phyloP scores from a whole-genome alignment of 2,888 invertebrate species.

The Pseudococcus viburni region DNA sequence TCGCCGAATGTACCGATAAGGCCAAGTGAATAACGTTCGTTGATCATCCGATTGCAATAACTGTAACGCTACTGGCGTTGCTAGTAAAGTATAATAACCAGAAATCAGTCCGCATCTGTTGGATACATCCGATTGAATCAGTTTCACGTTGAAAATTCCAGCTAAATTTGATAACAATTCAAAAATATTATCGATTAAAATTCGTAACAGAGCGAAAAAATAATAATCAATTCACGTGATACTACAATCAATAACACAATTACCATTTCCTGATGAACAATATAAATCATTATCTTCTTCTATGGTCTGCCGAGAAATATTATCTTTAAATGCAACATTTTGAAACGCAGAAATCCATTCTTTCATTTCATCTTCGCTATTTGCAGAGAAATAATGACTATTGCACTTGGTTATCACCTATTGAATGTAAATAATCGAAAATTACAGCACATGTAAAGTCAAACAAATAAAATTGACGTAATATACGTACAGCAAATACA shows the following conservation, averaged over 20 bases:
- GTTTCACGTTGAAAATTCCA: constrained; percentile 83
- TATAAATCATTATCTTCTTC: constrained; percentile 93
- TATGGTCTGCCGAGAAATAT: constrained; percentile 77
- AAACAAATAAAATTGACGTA: not conserved
- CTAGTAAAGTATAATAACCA: constrained; percentile 80
- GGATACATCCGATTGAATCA: constrained; percentile 85
- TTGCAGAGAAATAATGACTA: constrained; percentile 77
- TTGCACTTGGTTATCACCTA: constrained; percentile 83
- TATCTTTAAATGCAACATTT: constrained; percentile 84
- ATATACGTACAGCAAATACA: constrained; percentile 73
- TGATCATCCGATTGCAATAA: constrained; percentile 79
- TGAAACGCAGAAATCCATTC: constrained; percentile 87
- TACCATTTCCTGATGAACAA: constrained; percentile 83
- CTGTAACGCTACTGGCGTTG: constrained; percentile 84
- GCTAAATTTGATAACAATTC: constrained; percentile 68
- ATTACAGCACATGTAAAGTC: not conserved
- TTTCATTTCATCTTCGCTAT: constrained; percentile 79
- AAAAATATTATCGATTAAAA: constrained; percentile 26
- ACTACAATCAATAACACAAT: not conserved
- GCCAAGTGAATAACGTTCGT: constrained; percentile 81
- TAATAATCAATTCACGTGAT: not conserved
- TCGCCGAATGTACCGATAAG: constrained; percentile 85
- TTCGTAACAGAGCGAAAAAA: constrained; percentile 37
- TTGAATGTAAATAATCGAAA: constrained; percentile 28
- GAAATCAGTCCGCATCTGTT: constrained; percentile 82